These are phyloP conservation scores for Murina feae DNA, from an alignment of 2,113 vertebrate species.

Conservation along the genomic window DNA sequence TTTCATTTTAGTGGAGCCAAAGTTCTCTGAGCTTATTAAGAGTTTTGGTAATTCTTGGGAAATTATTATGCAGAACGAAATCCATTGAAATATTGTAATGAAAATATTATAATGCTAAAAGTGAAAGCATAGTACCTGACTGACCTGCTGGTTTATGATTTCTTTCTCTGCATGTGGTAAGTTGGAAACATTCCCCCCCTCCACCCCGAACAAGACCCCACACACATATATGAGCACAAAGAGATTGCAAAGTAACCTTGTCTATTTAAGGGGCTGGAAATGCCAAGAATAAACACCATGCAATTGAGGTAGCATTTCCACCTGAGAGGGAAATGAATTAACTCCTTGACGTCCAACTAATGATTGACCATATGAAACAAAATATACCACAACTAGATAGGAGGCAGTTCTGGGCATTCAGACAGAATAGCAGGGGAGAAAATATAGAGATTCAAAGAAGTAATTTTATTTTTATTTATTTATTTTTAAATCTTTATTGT, in stretches of 20 bases:
- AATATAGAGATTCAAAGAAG: neutral
- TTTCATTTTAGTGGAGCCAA: conserved; percentile 74
- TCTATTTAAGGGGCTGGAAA: conserved; percentile 60
- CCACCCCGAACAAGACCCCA: conserved; percentile 33
- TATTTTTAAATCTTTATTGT: no score
- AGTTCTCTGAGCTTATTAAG: conserved; percentile 76
- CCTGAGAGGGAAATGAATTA: conserved; percentile 31
- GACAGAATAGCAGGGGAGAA: neutral
- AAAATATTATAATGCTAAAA: conserved; percentile 77
- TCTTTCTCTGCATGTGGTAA: conserved; percentile 75
- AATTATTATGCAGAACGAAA: conserved; percentile 76
- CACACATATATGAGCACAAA: neutral
- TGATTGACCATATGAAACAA: neutral
- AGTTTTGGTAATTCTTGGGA: conserved; percentile 77
- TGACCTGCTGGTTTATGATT: conserved; percentile 78
- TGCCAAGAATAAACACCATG: conserved; percentile 50
- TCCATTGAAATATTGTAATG: conserved; percentile 77
- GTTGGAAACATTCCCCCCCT: conserved; percentile 68
- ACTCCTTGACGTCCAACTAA: conserved; percentile 47
- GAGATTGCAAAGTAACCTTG: conserved; percentile 38
- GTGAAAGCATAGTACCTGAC: conserved; percentile 71
- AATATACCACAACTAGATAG: neutral
- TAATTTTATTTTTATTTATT: no score
- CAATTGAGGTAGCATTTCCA: conserved; percentile 63
- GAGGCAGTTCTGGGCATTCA: neutral